These are phyloP conservation scores for Pecten maximus DNA, from an alignment of 2,888 invertebrate species.

Conservation along the genomic window DNA sequence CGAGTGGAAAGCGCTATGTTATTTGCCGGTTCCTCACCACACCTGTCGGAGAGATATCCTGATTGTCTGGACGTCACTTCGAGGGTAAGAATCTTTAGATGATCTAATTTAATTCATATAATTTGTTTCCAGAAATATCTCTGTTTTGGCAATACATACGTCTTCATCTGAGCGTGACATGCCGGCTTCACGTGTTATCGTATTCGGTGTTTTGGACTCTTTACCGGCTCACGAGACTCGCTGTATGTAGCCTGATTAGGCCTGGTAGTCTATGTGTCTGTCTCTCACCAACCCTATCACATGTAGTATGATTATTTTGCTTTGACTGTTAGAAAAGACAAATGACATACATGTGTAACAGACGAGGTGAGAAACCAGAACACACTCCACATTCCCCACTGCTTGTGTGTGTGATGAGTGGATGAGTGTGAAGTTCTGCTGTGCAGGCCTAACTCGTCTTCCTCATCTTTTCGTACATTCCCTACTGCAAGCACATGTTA, in stretches of 20 bases:
- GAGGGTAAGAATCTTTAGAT: background rate
- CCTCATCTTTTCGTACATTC: no score
- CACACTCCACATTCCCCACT: background rate
- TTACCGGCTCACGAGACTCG: no score
- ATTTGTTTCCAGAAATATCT: background rate
- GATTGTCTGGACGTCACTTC: background rate
- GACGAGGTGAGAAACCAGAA: slow-evolving; percentile 7
- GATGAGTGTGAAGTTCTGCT: no score
- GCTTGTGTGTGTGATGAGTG: no score
- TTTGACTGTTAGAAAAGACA: background rate
- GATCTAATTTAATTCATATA: background rate
- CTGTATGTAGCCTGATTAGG: background rate
- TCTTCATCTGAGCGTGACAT: background rate
- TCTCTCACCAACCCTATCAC: background rate
- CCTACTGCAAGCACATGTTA: no score
- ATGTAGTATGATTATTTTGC: background rate
- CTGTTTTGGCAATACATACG: background rate
- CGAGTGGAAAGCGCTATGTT: background rate
- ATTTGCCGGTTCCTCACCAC: background rate
- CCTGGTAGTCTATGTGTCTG: background rate
- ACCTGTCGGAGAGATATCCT: background rate
- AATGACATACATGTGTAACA: background rate
- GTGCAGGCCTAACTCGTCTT: no score
- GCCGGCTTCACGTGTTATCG: background rate
- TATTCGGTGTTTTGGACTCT: background rate